Base-by-base conservation (phyloP, 2,797 vertebrate genomes). In the Synaphobranchus kaupii region DNA sequence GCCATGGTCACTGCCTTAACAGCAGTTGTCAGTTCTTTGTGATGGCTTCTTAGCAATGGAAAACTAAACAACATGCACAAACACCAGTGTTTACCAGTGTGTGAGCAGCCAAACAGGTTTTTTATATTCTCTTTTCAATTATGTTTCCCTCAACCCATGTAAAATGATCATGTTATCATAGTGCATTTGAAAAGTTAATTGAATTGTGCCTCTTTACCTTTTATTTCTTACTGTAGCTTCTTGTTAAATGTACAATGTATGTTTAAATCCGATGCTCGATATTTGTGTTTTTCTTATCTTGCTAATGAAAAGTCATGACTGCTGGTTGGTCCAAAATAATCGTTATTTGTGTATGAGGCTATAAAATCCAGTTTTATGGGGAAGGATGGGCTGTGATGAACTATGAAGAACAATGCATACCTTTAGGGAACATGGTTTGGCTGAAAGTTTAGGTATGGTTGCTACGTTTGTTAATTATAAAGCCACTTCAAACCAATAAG, bases 1-100 rank as follows among this genome's bases (percentile, higher is more conserved):
- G 88, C 91, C 87, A 86, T 91, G 87, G 90, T 50, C 39, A 90
- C 88, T 10, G 66, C 82, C 68, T 68, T 17, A 81, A 85, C 86
- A 91, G 87, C 89, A 89, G 85, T 90, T 90, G 71, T 44, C 7
- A 44, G 73, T 76, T 76, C 34, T 44, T 44, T 76, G 73, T 39
- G 12, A 76, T 13, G 73, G 20, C 34, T 44, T 76, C 73, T 76
- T 76, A 71, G 68, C 28, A 71, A 13, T 44, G 73, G 73, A 17
- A 17, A 76, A 76, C 31, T 34, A 39, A 39, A 76, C 5, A 44
- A 44, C 39, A 44, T 31, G 39, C 6, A 44, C 68, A 76, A 15
- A 44, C 34, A 76, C 73, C 31, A 39, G 73, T 44, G 20, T 73
- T 73, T 73, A 68, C 63, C 63, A 68, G 63, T 68, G 63, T 28